A percentile compares a stretch with the other conserved stretches of the same genome.
These are phyloP conservation scores for Sitophilus oryzae DNA, from an alignment of 1,140 invertebrate genomes.

Conservation along the genomic window DNA sequence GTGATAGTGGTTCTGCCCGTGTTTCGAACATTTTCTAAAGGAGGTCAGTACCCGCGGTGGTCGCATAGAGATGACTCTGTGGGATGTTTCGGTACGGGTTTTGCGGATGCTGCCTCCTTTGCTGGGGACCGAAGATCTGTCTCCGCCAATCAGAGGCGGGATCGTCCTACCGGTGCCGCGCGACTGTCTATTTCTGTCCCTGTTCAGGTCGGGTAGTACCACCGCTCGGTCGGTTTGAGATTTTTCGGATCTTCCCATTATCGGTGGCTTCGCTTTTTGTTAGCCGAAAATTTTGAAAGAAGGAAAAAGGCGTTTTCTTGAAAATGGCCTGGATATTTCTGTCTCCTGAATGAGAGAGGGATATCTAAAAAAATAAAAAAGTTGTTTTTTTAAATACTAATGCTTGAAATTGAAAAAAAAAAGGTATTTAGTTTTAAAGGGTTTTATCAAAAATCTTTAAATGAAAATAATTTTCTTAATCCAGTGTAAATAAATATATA, in stretches of 20 bases:
- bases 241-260: conserved; percentile 15
- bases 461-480: too few species aligned
- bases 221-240: conserved; percentile 6
- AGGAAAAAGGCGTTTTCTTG: neutral
- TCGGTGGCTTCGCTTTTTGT: neutral
- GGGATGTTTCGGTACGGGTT: conserved; percentile 21
- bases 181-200: conserved; percentile 15
- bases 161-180: conserved; percentile 15
- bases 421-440: too few species aligned
- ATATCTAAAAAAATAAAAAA: too few species aligned
- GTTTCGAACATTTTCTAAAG: conserved; percentile 34
- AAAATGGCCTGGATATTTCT: neutral
- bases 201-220: neutral
- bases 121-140: too few species aligned
- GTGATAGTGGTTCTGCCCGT: conserved; percentile 32
- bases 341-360: too few species aligned
- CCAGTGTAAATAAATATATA: too few species aligned
- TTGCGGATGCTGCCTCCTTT: conserved; percentile 5
- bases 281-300: neutral
- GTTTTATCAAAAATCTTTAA: too few species aligned
- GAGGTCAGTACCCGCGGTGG: conserved; percentile 6
- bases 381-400: too few species aligned
- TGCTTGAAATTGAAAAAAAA: too few species aligned
- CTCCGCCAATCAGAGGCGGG: conserved; percentile 26
- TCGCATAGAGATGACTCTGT: conserved; percentile 7